phyloP scores from a whole-genome alignment of 2,113 vertebrate genomes.

The Clarias batrachus region DNA sequence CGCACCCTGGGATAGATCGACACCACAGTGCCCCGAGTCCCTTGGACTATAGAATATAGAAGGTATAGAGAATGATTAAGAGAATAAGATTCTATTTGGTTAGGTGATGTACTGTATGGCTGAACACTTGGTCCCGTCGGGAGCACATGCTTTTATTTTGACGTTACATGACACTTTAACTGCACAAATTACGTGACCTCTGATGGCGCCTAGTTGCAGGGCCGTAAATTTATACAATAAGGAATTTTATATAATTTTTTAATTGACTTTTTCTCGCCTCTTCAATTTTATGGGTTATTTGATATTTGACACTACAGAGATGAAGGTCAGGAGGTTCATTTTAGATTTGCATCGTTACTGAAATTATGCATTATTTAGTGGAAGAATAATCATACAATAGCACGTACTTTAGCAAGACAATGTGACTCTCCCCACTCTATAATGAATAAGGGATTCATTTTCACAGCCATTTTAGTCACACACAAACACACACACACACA shows the following conservation, averaged over 20 bases:
- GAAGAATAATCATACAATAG: not conserved
- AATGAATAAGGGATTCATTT: conserved; percentile 15
- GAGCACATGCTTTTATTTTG: not conserved
- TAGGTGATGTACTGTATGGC: not conserved
- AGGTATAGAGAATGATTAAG: too few species aligned
- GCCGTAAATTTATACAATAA: not conserved
- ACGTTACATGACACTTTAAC: not conserved
- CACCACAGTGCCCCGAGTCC: too few species aligned
- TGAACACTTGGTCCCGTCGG: not conserved
- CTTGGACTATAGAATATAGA: too few species aligned
- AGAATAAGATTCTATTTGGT: too few species aligned
- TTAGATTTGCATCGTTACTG: not conserved
- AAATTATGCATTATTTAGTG: conserved; percentile 15
- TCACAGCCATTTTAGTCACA: not conserved
- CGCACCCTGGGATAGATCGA: too few species aligned
- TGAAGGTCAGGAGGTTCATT: not conserved
- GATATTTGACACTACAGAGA: not conserved
- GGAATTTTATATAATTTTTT: not conserved
- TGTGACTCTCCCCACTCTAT: not conserved
- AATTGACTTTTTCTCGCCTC: not conserved
- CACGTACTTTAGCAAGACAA: not conserved
- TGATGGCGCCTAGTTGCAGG: not conserved
- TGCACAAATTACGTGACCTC: not conserved
- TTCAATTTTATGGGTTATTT: not conserved
- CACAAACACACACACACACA: not conserved